phyloP scores from a whole-genome alignment of 2,113 vertebrate genomes.

The Montifringilla adamsi region DNA sequence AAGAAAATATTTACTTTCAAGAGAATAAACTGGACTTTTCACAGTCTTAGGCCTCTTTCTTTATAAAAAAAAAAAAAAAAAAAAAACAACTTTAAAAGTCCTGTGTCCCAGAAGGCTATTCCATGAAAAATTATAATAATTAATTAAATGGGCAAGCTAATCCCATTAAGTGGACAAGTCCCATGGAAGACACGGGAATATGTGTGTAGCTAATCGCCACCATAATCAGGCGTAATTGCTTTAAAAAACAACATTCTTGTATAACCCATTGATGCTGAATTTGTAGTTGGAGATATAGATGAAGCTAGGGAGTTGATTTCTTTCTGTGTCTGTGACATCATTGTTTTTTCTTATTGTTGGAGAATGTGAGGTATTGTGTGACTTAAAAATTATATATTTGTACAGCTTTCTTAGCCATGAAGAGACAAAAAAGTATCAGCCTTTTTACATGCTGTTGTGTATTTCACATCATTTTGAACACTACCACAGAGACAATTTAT shows the following conservation, averaged over 20 bases:
- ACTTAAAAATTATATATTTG: not conserved
- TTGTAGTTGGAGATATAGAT: not conserved
- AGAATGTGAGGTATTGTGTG: not conserved
- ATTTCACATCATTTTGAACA: not conserved
- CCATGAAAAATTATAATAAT: not conserved
- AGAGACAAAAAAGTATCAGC: not conserved
- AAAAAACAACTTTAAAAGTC: not conserved
- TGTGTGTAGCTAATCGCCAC: not conserved
- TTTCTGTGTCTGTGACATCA: not conserved
- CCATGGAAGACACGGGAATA: not conserved
- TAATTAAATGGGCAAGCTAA: not conserved
- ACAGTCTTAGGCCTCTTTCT: not conserved
- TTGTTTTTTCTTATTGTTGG: not conserved
- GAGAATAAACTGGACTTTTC: not conserved
- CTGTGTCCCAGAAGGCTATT: not conserved
- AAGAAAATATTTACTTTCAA: not conserved
- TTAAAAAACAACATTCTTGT: not conserved
- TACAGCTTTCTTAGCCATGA: not conserved
- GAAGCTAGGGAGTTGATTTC: not conserved
- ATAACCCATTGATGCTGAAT: not conserved
- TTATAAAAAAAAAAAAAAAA: not conserved
- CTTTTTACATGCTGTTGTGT: not conserved
- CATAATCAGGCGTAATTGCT: not conserved
- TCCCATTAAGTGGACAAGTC: not conserved
- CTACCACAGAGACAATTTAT: not conserved